These are phyloP conservation scores for Proteles cristata DNA, from an alignment of 2,113 vertebrate species.

Conservation along the genomic window DNA sequence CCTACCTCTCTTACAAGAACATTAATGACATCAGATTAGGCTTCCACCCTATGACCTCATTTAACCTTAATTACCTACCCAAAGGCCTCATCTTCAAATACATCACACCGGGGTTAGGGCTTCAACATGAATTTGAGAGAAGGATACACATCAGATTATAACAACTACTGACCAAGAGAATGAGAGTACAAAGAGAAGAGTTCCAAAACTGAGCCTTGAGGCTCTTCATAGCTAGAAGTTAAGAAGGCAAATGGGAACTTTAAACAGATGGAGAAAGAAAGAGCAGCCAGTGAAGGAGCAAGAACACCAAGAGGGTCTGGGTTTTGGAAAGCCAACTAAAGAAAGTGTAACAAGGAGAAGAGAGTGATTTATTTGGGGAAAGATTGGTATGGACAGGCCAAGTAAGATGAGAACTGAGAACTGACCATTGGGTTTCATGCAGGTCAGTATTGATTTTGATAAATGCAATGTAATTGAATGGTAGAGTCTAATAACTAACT, in stretches of 20 bases:
- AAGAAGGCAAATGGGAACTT: background rate
- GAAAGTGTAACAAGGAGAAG: background rate
- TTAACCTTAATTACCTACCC: background rate
- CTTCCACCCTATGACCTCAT: background rate
- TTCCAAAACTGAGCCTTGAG: background rate
- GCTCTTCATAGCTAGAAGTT: background rate
- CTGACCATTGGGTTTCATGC: background rate
- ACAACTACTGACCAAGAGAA: background rate
- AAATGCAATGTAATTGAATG: background rate
- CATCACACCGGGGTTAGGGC: background rate
- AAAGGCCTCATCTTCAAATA: background rate
- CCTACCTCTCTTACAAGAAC: background rate
- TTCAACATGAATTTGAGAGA: background rate
- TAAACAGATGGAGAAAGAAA: background rate
- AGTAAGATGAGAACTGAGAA: background rate
- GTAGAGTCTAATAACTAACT: background rate
- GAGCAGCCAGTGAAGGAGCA: background rate
- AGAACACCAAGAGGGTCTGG: background rate
- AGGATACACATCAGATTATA: background rate
- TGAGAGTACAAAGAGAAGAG: background rate
- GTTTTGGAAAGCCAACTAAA: background rate
- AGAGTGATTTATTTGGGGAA: background rate
- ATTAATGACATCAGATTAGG: background rate
- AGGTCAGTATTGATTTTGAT: background rate
- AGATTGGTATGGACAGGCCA: background rate